A percentile compares a stretch with the other conserved stretches of the same genome.
Evolutionary conservation across 2,797 vertebrate species (phyloP).

Genomic region (Pangasius krempfi): DNA sequence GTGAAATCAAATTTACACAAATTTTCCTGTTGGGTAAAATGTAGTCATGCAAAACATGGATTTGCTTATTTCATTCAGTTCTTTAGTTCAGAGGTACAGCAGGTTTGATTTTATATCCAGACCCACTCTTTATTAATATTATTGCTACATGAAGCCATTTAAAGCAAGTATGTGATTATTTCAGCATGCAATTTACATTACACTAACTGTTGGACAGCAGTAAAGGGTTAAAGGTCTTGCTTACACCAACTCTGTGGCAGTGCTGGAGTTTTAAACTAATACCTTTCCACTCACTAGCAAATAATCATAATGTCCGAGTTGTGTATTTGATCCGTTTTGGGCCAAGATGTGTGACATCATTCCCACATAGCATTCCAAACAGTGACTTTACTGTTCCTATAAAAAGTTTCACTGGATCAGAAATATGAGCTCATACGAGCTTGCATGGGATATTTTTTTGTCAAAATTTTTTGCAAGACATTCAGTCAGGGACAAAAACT

Average conservation of each 20-base stretch:
- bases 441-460: not conserved
- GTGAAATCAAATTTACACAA: not conserved
- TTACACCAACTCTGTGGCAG: not conserved
- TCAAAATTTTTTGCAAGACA: not conserved
- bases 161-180: not conserved
- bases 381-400: not conserved
- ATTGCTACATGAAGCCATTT: not conserved
- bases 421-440: not conserved
- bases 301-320: not conserved
- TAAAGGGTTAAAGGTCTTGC: not conserved
- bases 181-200: not conserved
- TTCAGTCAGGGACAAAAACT: slow-evolving; percentile 2
- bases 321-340: not conserved
- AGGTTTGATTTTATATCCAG: not conserved
- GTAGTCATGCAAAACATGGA: not conserved
- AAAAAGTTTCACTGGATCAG: not conserved
- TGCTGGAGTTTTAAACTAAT: not conserved
- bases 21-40: not conserved
- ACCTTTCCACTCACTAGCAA: not conserved
- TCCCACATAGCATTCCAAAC: not conserved
- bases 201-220: not conserved
- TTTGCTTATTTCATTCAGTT: not conserved
- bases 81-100: not conserved
- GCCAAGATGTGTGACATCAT: not conserved
- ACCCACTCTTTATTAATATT: not conserved